These are phyloP conservation scores for Macropus fuliginosus DNA, from an alignment of 2,797 vertebrate species.

Conservation along the genomic window DNA sequence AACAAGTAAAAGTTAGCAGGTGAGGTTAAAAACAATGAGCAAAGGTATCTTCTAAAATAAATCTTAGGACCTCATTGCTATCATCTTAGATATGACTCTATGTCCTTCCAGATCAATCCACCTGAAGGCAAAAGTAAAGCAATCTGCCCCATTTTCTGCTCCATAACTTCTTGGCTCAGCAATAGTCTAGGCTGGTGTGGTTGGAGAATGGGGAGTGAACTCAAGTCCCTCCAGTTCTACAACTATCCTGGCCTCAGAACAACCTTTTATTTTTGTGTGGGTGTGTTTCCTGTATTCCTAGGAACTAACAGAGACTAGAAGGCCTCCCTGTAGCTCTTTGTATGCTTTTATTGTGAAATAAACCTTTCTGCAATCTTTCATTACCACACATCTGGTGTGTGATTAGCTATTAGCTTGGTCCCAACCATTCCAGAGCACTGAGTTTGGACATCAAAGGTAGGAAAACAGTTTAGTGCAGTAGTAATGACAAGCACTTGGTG, in stretches of 20 bases:
- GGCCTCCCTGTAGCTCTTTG: background rate
- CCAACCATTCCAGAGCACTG: background rate
- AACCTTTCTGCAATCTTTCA: background rate
- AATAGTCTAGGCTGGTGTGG: background rate
- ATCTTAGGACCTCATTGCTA: background rate
- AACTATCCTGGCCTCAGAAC: background rate
- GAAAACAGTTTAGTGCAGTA: accelerated
- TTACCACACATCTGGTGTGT: background rate
- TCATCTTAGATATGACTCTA: background rate
- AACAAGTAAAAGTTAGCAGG: background rate
- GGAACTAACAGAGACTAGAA: background rate
- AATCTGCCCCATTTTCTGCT: background rate
- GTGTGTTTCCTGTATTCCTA: background rate
- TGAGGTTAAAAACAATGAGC: background rate
- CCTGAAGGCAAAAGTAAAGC: background rate
- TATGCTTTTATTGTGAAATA: background rate
- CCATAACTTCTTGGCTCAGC: background rate
- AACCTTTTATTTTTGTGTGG: background rate
- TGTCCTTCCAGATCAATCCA: background rate
- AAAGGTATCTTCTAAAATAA: no score
- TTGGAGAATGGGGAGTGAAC: background rate
- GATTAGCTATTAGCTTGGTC: background rate
- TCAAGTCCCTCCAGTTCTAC: background rate
- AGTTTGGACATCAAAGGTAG: background rate
- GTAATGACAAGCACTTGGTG: background rate